Base-by-base conservation (phyloP, 2,797 vertebrate species). In the Pogoniulus pusillus region DNA sequence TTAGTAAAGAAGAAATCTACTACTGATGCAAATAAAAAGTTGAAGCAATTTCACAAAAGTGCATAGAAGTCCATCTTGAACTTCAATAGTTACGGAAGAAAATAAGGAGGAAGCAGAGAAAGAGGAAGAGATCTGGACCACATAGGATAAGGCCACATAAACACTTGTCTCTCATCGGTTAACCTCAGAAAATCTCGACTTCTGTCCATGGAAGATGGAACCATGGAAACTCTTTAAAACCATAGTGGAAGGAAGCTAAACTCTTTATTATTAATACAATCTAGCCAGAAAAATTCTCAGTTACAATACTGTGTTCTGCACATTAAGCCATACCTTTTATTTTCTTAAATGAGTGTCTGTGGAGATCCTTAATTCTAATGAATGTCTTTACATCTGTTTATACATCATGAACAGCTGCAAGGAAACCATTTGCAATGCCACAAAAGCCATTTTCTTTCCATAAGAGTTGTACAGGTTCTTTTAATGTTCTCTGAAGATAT, bases 81-180 rank as follows among this genome's bases (percentile, higher is more conserved):
- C 15, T 72, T 75, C 24, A 39, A 27, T 29, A 66, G 32, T 41
- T 81, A 27, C 22, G 16, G 75, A 59, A 59, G 16, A 81, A 85
- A 60, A 82, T 3, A 41, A 34, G 23, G 26, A 51, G 41, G 7
- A 57, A 63, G 27, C 47, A 72, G 26, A 87, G 43, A 71, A 87
- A 73, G 7, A 70, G 22, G 19, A 82, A 70, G 7, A 63, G 19
- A 17, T 63, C 30, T 63, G 43, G 72, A 41, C 4, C 5, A 11
- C 1, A 0, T 12, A 26, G 10, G 18, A 7, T 41, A 49, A 74
- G 7, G 12, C 15, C 65, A 35, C 13, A 26, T 19, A 0, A 0
- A 22, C 16, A 43, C 30, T 23, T 34, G 6, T 27, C 29, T 62
- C 4, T 82, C 34, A 57, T 17, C 39, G 22, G 41, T 43, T 41